A percentile compares a stretch with the other conserved stretches of the same genome.
These are phyloP conservation scores for Centropyge bicolor DNA, from an alignment of 2,797 vertebrate genomes.

Conservation along the genomic window DNA sequence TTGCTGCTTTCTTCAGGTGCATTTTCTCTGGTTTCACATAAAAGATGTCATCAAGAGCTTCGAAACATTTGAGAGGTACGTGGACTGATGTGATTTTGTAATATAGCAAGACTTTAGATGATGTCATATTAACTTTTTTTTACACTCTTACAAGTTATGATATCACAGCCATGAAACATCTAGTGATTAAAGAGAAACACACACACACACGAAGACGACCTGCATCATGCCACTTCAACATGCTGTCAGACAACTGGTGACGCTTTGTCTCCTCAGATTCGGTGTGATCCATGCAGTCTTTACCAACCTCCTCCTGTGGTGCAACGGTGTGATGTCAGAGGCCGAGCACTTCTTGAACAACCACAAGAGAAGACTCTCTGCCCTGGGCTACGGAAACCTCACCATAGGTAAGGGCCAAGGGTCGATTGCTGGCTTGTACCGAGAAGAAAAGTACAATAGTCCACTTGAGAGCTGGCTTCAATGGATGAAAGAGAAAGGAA, in stretches of 20 bases:
- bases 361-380: slow-evolving; percentile 90
- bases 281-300: slow-evolving; percentile 98
- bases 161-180: background rate
- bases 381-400: slow-evolving; percentile 89
- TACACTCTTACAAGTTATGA: background rate
- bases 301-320: slow-evolving; percentile 97
- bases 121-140: background rate
- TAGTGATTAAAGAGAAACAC: background rate
- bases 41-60: slow-evolving; percentile 97
- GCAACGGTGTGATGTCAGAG: slow-evolving; percentile 94
- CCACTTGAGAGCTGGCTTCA: slow-evolving; percentile 75
- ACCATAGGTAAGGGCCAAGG: slow-evolving; percentile 88
- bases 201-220: background rate
- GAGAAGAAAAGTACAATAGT: slow-evolving; percentile 76
- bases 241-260: background rate
- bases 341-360: slow-evolving; percentile 94
- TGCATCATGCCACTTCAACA: background rate
- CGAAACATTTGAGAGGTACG: slow-evolving; percentile 97
- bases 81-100: background rate
- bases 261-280: slow-evolving; percentile 85
- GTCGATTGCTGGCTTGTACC: slow-evolving; percentile 78
- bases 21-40: slow-evolving; percentile 98
- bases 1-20: slow-evolving; percentile 85
- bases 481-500: slow-evolving; percentile 71
- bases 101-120: background rate